These are phyloP conservation scores for Carposina sasakii DNA, from an alignment of 1,140 invertebrate genomes.

Conservation along the genomic window DNA sequence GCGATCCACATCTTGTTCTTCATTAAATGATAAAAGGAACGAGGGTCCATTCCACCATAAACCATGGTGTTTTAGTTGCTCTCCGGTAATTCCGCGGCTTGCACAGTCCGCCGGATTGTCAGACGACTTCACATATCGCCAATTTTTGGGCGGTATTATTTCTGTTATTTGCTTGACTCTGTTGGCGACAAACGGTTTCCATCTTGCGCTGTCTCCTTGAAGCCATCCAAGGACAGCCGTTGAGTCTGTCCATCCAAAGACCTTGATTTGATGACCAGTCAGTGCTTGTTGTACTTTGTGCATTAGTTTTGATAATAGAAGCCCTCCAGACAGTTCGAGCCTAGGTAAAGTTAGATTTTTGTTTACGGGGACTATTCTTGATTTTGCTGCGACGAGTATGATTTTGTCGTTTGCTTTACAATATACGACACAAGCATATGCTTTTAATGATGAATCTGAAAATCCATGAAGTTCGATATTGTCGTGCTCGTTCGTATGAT, in stretches of 20 bases:
- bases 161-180: too few species aligned
- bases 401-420: neutral
- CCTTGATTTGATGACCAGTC: too few species aligned
- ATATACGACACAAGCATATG: constrained; percentile 30
- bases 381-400: neutral
- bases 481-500: too few species aligned
- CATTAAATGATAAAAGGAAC: neutral
- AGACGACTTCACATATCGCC: too few species aligned
- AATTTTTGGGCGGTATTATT: too few species aligned
- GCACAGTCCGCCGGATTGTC: too few species aligned
- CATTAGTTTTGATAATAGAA: neutral
- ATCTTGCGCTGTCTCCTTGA: neutral
- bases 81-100: too few species aligned
- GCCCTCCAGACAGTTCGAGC: neutral
- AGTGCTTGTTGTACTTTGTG: too few species aligned
- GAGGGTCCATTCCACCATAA: too few species aligned
- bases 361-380: neutral
- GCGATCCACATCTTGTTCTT: neutral
- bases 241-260: constrained; percentile 25
- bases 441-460: constrained; percentile 28
- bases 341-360: neutral
- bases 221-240: constrained; percentile 1
- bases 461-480: constrained; percentile 22
- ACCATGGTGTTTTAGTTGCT: too few species aligned
- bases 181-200: too few species aligned